Evolutionary conservation across 2,888 invertebrate species (phyloP), one percentile per base, ranked within the genome.

Genomic region (Cephus nigrinus): DNA sequence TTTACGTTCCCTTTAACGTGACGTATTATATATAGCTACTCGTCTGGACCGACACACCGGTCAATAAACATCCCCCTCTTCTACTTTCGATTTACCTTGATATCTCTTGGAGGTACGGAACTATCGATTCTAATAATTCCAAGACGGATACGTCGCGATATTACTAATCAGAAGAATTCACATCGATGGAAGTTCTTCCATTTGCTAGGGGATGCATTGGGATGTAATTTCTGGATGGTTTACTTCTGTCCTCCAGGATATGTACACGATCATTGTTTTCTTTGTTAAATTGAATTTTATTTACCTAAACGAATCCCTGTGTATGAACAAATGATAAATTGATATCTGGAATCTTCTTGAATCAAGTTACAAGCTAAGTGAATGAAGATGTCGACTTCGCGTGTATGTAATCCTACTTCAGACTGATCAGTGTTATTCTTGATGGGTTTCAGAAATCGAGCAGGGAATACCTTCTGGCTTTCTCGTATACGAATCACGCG

Each of bases 1-100:
- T 79, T 80, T 80, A 78, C 79, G 80, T 78, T 80, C 77, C 75
- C 78, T 77, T 68, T 80, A 79, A 80, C 77, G 79, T 79, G 78
- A 79, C 81, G 76, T 76, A 77, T 78, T 72, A 69, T 36, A 23
- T 75, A 74, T 69, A 71, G 35, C 69, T 32, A 75, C 72, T 35
- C 73, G 34, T 74, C 34, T 32, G 69, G n/a, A 33, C 73, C 69
- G 69, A 71, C 76, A 40, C 69, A 75, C 75, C 77, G 73, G 75
- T 75, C 77, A 74, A 79, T 79, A 77, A 77, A 75, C 76, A 33
- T 69, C 69, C 15, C n/a, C 31, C 55, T 36, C 32, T 34, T 74
- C 11, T 36, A 34, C 35, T 35, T 35, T 36, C 74, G 34, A 34
- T 23, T 32, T 35, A 23, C 36, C 34, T 32, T 32, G 31, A 33